Conservation (phyloP, 1,140 invertebrate species). For the Leguminivora glycinivorella region DNA sequence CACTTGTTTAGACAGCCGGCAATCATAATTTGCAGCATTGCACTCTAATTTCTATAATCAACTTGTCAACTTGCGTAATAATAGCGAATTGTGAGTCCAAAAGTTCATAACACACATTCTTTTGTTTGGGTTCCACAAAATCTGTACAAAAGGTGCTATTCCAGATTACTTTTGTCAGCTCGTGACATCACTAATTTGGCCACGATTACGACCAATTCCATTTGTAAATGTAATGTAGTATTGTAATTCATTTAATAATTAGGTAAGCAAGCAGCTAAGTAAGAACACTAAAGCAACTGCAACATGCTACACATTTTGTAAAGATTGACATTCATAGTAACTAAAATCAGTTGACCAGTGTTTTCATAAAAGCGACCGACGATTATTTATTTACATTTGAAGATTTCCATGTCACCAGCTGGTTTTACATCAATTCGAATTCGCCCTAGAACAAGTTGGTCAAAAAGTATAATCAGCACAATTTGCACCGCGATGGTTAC, state of each 20-base stretch:
- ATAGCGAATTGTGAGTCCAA: slow-evolving; percentile 3
- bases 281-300: no score
- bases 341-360: background rate
- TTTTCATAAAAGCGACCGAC: background rate
- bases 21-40: background rate
- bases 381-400: background rate
- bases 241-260: no score
- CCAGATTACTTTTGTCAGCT: background rate
- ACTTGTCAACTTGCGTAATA: slow-evolving; percentile 11
- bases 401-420: background rate
- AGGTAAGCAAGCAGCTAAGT: no score
- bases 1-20: background rate
- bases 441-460: background rate
- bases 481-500: slow-evolving; percentile 13
- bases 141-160: background rate
- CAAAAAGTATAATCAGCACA: slow-evolving; percentile 22
- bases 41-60: slow-evolving; percentile 14
- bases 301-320: no score
- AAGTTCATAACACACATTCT: background rate
- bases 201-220: no score
- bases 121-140: background rate
- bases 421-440: background rate
- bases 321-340: no score
- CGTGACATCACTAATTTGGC: background rate
- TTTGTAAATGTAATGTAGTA: no score